phyloP scores from a whole-genome alignment of 2,113 vertebrate species.

The Tangachromis dhanisi region DNA sequence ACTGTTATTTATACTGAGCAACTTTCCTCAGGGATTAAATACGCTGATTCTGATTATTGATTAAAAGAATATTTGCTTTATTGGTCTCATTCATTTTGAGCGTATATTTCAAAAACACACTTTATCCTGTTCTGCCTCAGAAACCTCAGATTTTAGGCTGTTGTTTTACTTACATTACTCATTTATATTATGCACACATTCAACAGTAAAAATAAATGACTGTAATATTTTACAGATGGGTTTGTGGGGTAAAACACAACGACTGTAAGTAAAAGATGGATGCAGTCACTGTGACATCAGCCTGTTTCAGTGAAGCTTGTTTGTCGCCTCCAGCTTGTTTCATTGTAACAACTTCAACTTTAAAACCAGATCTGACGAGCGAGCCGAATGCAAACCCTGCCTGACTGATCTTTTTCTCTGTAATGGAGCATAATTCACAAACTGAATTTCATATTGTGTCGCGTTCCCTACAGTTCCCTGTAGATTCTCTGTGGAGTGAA shows the following conservation, averaged over 20 bases:
- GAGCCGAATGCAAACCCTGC: accelerated
- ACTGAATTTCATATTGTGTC: accelerated
- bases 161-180: background rate
- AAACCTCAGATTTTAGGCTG: background rate
- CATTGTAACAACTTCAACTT: background rate
- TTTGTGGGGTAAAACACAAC: background rate
- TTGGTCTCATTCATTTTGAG: background rate
- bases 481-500: background rate
- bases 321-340: background rate
- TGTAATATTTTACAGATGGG: background rate
- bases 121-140: background rate
- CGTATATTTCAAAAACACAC: background rate
- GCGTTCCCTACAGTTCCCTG: background rate
- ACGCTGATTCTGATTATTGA: background rate
- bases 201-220: background rate
- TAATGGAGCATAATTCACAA: accelerated
- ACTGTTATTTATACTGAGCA: background rate
- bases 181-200: background rate
- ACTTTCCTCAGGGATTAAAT: background rate
- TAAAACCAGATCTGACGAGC: background rate
- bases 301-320: background rate
- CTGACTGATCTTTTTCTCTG: background rate
- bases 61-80: background rate
- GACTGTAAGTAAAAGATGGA: background rate
- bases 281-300: accelerated